phyloP scores from a whole-genome alignment of 2,888 invertebrate genomes.

The Vanessa cardui region DNA sequence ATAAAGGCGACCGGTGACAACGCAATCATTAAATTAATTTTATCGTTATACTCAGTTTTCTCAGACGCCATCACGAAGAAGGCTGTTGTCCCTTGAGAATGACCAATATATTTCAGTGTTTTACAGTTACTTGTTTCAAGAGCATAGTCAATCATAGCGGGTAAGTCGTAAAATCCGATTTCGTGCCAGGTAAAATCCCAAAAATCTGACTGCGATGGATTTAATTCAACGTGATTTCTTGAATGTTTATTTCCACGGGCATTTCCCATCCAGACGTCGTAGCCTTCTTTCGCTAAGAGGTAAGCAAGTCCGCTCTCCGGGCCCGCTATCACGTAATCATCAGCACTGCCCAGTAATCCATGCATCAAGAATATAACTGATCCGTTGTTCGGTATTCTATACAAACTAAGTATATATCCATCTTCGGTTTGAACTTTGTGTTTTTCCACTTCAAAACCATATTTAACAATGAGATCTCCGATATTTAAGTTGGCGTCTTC shows the following conservation, averaged over 20 bases:
- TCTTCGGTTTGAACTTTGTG: constrained; percentile 59
- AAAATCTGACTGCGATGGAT: constrained; percentile 70
- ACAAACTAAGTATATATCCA: constrained; percentile 57
- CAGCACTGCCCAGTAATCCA: constrained; percentile 62
- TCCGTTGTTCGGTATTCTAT: constrained; percentile 60
- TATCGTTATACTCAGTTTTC: constrained; percentile 80
- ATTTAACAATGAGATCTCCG: constrained; percentile 53
- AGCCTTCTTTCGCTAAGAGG: constrained; percentile 83
- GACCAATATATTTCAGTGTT: constrained; percentile 86
- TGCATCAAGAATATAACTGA: constrained; percentile 65
- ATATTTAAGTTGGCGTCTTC: constrained; percentile 56
- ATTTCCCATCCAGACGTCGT: constrained; percentile 91
- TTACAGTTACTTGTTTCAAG: constrained; percentile 75
- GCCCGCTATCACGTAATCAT: constrained; percentile 64
- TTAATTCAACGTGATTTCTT: constrained; percentile 72
- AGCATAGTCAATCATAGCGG: constrained; percentile 89
- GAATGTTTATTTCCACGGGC: constrained; percentile 88
- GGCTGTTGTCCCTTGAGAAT: constrained; percentile 86
- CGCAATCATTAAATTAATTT: constrained; percentile 79
- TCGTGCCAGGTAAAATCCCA: constrained; percentile 92
- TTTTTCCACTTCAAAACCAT: constrained; percentile 55
- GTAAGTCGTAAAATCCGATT: constrained; percentile 89
- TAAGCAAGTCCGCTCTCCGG: constrained; percentile 62
- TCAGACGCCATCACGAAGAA: constrained; percentile 83
- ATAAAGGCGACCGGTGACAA: constrained; percentile 84